These are phyloP conservation scores for Timandra comae DNA, from an alignment of 2,888 invertebrate species.

Conservation along the genomic window DNA sequence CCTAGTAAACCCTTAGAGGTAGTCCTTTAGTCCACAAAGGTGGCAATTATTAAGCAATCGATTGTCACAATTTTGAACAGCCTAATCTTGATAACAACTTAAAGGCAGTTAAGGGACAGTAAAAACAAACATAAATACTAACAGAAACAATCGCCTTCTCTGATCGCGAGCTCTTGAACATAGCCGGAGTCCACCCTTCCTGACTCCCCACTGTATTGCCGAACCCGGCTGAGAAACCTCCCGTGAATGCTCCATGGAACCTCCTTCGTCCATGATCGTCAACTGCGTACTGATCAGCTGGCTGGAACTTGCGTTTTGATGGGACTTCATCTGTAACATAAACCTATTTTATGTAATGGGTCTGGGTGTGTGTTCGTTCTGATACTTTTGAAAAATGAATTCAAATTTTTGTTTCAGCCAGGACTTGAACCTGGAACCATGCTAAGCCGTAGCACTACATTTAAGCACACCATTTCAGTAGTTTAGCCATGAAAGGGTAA, in stretches of 20 bases:
- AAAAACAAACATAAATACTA: conserved; percentile 27
- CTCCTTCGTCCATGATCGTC: conserved; percentile 92
- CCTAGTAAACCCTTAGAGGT: no score
- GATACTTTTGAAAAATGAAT: no score
- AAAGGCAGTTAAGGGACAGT: not conserved
- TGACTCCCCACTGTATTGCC: conserved; percentile 97
- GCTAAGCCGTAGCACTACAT: no score
- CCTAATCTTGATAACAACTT: not conserved
- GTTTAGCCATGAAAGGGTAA: no score
- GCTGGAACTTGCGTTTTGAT: conserved; percentile 84
- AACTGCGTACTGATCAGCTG: conserved; percentile 88
- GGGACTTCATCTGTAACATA: conserved; percentile 89
- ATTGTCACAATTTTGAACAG: no score
- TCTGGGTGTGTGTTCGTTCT: no score
- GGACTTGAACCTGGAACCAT: no score
- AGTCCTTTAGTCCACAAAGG: no score
- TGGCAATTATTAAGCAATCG: no score
- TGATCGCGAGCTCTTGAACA: conserved; percentile 91
- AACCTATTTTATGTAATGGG: no score
- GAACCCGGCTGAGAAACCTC: conserved; percentile 97
- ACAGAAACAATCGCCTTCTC: conserved; percentile 72
- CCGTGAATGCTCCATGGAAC: conserved; percentile 99
- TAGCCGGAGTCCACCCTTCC: conserved; percentile 95
- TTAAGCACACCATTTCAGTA: no score
- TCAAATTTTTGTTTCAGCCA: no score